Conservation (phyloP, 2,888 invertebrate genomes). For the Melieria picta region DNA sequence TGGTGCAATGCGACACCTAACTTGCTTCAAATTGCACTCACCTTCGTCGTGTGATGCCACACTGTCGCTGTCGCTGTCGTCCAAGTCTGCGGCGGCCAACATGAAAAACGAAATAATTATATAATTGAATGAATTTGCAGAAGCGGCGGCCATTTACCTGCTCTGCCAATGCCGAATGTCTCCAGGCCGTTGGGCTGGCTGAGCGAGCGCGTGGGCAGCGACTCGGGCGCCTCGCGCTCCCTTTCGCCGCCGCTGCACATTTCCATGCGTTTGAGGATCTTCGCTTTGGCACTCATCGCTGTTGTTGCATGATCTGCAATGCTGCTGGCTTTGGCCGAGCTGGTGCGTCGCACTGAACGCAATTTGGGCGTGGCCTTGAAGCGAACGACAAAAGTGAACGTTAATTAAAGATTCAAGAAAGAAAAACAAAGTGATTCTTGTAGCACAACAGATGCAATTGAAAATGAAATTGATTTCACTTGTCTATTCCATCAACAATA, state of each 20-base stretch:
- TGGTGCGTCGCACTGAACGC: slow-evolving; percentile 59
- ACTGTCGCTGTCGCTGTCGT: slow-evolving; percentile 66
- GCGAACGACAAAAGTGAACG: slow-evolving; percentile 10
- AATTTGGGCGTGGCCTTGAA: slow-evolving; percentile 45
- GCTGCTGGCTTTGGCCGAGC: slow-evolving; percentile 61
- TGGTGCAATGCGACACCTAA: background rate
- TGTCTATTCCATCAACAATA: background rate
- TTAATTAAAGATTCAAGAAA: slow-evolving; percentile 21
- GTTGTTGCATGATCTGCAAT: slow-evolving; percentile 47
- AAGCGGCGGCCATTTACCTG: slow-evolving; percentile 24
- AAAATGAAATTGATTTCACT: too few relatives aligned
- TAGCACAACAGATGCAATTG: too few relatives aligned
- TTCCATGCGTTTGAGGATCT: slow-evolving; percentile 55
- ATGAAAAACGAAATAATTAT: slow-evolving; percentile 17
- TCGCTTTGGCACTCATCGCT: slow-evolving; percentile 49
- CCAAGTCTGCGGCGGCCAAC: slow-evolving; percentile 48
- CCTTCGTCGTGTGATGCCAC: slow-evolving; percentile 65
- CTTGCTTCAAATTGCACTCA: slow-evolving; percentile 41
- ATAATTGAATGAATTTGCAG: background rate
- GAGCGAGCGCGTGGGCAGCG: slow-evolving; percentile 69
- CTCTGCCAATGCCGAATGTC: slow-evolving; percentile 51
- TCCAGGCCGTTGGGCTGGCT: slow-evolving; percentile 72
- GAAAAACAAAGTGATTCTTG: background rate
- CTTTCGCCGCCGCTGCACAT: slow-evolving; percentile 48
- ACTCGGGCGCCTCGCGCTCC: slow-evolving; percentile 47